Evolutionary conservation across 2,113 vertebrate genomes (phyloP).

Genomic region (Bubalus kerabau): DNA sequence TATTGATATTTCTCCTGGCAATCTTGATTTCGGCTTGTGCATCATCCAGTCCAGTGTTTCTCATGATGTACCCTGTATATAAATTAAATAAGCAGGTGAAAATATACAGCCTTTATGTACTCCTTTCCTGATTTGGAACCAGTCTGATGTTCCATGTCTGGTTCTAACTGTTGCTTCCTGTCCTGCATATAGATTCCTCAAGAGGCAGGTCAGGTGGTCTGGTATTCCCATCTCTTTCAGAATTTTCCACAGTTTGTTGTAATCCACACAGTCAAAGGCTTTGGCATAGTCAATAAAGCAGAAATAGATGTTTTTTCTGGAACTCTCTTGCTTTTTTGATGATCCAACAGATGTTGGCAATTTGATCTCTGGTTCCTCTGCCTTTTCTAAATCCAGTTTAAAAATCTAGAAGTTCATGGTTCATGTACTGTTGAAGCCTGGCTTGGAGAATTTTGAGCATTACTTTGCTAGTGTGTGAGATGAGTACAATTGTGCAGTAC

Average conservation of each 20-base stretch:
- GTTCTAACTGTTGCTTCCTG: background rate
- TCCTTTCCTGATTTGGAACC: background rate
- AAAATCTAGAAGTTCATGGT: background rate
- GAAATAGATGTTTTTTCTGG: background rate
- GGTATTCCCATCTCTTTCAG: background rate
- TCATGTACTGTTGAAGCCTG: background rate
- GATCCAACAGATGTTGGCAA: background rate
- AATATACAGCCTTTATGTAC: background rate
- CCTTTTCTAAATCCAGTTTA: background rate
- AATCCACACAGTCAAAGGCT: background rate
- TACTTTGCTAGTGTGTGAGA: background rate
- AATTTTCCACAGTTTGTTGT: background rate
- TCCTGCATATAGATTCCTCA: background rate
- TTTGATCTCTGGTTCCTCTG: background rate
- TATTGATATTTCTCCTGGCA: background rate
- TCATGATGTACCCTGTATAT: background rate
- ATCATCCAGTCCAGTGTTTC: background rate
- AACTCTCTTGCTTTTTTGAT: background rate
- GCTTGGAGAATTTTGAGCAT: background rate
- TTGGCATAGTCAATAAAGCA: background rate
- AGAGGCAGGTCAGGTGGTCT: background rate
- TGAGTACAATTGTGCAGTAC: background rate
- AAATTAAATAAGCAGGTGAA: background rate
- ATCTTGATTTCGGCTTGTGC: background rate
- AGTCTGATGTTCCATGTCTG: background rate